Base-by-base conservation (phyloP, 2,797 vertebrate species). In the Crypturellus tataupa region DNA sequence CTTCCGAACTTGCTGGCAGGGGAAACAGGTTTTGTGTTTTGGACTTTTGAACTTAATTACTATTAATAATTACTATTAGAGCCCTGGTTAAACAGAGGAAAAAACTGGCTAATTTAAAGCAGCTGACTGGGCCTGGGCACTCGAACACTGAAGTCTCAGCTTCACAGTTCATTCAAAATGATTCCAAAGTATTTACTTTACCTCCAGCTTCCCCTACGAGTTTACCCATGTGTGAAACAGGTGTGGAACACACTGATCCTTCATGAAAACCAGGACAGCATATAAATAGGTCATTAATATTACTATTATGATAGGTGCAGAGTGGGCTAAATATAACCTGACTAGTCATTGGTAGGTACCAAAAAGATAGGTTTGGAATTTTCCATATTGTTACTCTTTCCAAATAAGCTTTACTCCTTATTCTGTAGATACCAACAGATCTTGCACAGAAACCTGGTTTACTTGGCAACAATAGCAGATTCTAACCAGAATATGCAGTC, bases 401-500 rank as follows among this genome's bases (percentile, higher is more conserved):
- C 68, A 75, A 82, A 80, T 94, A 76, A 96, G 21, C 56, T 93
- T 86, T 93, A 70, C 77, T 94, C 70, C 78, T 95, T 96, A 75
- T 94, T 79, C 70, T 70, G 10, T 95, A 99, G 99, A 97, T 99
- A 99, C 97, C 99, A 99, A 98, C 99, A 99, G 98, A 98, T 99
- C 96, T 98, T 99, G 97, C 99, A 99, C 98, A 98, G 99, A 98
- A 99, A 99, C 94, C 97, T 99, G 92, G 99, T 99, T 90, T 99
- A 99, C 96, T 96, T 99, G 98, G 99, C 99, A 85, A 99, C 99
- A 29, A 99, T 99, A 96, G 99, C 99, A 39, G 99, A 99, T 95
- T 99, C 99, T 58, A 99, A 99, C 97, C 99, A 99, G 98, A 99
- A 99, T 97, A 99, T 99, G 98, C 99, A 99, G 98, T 99, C 99